Percentiles rank a stretch among this genome's conserved stretches.
phyloP scores from a whole-genome alignment of 2,888 invertebrate genomes.

The Tetanocera ferruginea region DNA sequence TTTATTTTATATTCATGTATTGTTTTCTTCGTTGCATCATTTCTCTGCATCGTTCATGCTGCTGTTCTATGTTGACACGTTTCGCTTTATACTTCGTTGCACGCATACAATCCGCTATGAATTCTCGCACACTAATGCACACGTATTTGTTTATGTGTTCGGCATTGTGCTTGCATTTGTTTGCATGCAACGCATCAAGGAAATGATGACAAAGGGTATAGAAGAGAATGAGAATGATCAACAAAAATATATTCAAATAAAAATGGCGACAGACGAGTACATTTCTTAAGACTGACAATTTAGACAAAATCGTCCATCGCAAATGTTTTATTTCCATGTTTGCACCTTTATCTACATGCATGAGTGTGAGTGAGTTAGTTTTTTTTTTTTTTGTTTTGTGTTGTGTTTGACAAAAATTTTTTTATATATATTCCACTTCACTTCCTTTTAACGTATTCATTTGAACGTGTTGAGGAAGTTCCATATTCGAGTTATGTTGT shows the following conservation, averaged over 20 bases:
- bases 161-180: neutral
- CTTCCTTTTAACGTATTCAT: too few species aligned
- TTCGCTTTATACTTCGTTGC: conserved; percentile 40
- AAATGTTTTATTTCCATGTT: too few species aligned
- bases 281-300: conserved; percentile 11
- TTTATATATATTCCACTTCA: too few species aligned
- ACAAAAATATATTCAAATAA: neutral
- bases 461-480: too few species aligned
- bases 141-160: conserved; percentile 19
- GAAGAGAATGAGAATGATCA: neutral
- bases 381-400: neutral
- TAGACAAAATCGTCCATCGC: neutral
- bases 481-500: too few species aligned
- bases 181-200: neutral
- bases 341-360: too few species aligned
- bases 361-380: too few species aligned
- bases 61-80: conserved; percentile 17
- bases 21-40: neutral
- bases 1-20: neutral
- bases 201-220: neutral
- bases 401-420: neutral
- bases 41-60: neutral
- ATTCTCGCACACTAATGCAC: conserved; percentile 41
- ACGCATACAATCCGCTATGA: conserved; percentile 39
- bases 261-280: conserved; percentile 3